phyloP scores from a whole-genome alignment of 2,113 vertebrate species.

The Rhagologus leucostigma region DNA sequence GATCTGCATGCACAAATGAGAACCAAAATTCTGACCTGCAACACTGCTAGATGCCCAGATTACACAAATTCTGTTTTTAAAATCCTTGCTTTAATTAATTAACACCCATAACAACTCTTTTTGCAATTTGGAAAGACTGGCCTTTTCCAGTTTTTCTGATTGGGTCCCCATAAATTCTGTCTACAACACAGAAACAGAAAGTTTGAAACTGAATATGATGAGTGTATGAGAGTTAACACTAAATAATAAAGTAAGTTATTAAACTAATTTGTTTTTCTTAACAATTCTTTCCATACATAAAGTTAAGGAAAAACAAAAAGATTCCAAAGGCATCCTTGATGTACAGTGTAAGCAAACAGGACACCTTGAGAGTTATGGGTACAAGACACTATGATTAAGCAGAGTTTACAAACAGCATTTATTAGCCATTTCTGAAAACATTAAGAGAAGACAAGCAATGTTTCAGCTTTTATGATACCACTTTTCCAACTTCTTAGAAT shows the following conservation, averaged over 20 bases:
- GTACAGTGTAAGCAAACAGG: not conserved
- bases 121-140: not conserved
- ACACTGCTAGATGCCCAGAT: not conserved
- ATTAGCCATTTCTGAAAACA: not conserved
- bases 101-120: not conserved
- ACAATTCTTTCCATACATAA: not conserved
- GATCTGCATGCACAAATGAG: not conserved
- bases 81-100: not conserved
- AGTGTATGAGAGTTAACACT: not conserved
- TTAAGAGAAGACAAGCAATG: not conserved
- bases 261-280: not conserved
- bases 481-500: not conserved
- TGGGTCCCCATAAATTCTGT: not conserved
- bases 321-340: not conserved
- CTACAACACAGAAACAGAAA: not conserved
- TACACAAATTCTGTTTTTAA: not conserved
- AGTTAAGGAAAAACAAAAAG: not conserved
- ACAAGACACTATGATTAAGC: not conserved
- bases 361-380: not conserved
- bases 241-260: not conserved
- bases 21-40: not conserved
- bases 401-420: not conserved
- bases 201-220: not conserved
- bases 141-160: not conserved
- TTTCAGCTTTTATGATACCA: not conserved